phyloP scores from a whole-genome alignment of 2,797 vertebrate species.

The Hipposideros larvatus region DNA sequence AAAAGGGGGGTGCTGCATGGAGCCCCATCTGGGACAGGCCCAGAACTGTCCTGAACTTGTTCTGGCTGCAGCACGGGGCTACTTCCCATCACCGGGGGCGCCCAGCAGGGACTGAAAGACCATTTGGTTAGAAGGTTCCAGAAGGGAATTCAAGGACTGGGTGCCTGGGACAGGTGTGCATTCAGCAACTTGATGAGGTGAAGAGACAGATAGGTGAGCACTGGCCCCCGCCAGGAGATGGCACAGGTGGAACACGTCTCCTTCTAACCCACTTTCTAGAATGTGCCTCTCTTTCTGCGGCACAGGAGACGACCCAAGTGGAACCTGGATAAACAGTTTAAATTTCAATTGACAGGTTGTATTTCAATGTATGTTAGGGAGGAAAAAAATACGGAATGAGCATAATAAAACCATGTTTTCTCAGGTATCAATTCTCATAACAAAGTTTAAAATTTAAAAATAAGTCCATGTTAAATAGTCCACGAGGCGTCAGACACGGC shows the following conservation, averaged over 20 bases:
- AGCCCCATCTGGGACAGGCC: fast-evolving
- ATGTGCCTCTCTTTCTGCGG: not conserved
- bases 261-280: not conserved
- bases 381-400: not conserved
- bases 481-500: too few species aligned
- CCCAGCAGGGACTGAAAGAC: not conserved
- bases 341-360: not conserved
- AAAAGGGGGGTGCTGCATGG: not conserved
- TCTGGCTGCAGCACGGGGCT: fast-evolving
- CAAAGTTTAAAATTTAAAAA: not conserved
- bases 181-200: not conserved
- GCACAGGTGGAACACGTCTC: not conserved
- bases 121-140: not conserved
- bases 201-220: not conserved
- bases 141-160: not conserved
- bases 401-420: not conserved
- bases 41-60: not conserved
- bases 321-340: not conserved
- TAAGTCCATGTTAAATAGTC: not conserved
- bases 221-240: not conserved
- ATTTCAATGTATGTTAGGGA: not conserved
- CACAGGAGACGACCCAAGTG: not conserved
- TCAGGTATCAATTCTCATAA: not conserved
- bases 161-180: not conserved
- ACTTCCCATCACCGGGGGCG: not conserved